Percentiles rank a stretch among this genome's conserved stretches.
phyloP scores from a whole-genome alignment of 92 coral and sea anemone genomes.

The Diadumene lineata region DNA sequence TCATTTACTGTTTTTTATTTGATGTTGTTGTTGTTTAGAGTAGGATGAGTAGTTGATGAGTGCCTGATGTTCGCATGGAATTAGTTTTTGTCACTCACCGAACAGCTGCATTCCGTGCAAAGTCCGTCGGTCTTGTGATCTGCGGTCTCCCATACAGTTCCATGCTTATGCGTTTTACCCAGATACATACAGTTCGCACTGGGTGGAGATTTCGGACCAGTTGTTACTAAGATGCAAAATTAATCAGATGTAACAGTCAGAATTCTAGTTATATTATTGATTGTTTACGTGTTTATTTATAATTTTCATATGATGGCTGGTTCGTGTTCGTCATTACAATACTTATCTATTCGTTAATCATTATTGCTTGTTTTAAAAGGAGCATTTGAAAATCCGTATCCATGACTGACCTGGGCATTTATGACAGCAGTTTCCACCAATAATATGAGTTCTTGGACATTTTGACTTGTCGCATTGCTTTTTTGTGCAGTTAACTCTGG shows the following conservation, averaged over 20 bases:
- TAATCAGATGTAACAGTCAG: neutral
- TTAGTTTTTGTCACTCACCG: conserved; percentile 30
- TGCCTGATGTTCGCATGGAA: too few relatives aligned
- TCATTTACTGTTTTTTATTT: too few relatives aligned
- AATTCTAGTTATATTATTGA: too few relatives aligned
- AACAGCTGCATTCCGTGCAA: conserved; percentile 28
- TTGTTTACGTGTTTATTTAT: too few relatives aligned
- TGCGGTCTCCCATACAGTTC: neutral
- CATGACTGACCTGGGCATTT: conserved; percentile 73
- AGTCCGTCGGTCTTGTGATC: neutral
- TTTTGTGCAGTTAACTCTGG: conserved; percentile 22
- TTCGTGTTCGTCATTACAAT: too few relatives aligned
- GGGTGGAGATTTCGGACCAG: neutral
- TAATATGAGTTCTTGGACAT: conserved; percentile 36
- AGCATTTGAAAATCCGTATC: neutral
- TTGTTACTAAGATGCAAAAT: neutral
- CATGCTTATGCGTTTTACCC: neutral
- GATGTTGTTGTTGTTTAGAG: too few relatives aligned
- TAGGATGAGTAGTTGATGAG: too few relatives aligned
- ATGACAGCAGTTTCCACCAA: conserved; percentile 72
- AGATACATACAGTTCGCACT: neutral
- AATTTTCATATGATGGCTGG: too few relatives aligned
- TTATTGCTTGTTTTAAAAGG: too few relatives aligned
- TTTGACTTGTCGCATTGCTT: conserved; percentile 32
- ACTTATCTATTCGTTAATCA: too few relatives aligned